A percentile compares a stretch with the other conserved stretches of the same genome.
These are phyloP conservation scores for Phortica magna DNA, from an alignment of 2,888 invertebrate genomes.

Conservation along the genomic window DNA sequence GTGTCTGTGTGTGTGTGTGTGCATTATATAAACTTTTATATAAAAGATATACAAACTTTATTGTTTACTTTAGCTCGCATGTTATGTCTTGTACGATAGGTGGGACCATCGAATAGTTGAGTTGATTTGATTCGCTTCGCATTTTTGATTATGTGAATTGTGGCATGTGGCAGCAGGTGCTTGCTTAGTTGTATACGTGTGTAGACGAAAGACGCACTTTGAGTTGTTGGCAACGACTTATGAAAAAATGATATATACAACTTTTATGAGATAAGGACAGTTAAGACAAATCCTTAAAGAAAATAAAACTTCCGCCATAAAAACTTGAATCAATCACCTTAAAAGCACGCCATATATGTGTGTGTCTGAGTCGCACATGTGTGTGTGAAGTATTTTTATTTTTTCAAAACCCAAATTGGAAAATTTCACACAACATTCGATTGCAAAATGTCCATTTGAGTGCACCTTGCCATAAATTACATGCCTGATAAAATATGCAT, in stretches of 20 bases:
- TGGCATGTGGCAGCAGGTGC: slow-evolving; percentile 33
- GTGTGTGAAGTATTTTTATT: slow-evolving; percentile 19
- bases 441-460: slow-evolving; percentile 2
- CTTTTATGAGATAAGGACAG: too few species aligned
- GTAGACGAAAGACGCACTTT: neutral
- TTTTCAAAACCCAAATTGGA: neutral
- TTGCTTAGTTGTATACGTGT: neutral
- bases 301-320: too few species aligned
- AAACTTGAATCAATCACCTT: too few species aligned
- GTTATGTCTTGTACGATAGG: neutral
- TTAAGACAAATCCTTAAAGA: too few species aligned
- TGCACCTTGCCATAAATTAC: slow-evolving; percentile 23
- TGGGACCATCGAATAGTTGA: slow-evolving; percentile 54
- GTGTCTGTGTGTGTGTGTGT: slow-evolving; percentile 6
- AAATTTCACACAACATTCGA: neutral
- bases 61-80: neutral
- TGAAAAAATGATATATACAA: too few species aligned
- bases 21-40: slow-evolving; percentile 26
- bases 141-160: slow-evolving; percentile 56
- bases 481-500: slow-evolving; percentile 18
- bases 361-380: neutral
- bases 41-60: slow-evolving; percentile 32
- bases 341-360: neutral
- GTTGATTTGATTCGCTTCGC: neutral
- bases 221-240: too few species aligned